Evolutionary conservation across 2,888 invertebrate genomes (phyloP), one percentile per base, ranked within the genome.

Genomic region (Drosophila atripex): DNA sequence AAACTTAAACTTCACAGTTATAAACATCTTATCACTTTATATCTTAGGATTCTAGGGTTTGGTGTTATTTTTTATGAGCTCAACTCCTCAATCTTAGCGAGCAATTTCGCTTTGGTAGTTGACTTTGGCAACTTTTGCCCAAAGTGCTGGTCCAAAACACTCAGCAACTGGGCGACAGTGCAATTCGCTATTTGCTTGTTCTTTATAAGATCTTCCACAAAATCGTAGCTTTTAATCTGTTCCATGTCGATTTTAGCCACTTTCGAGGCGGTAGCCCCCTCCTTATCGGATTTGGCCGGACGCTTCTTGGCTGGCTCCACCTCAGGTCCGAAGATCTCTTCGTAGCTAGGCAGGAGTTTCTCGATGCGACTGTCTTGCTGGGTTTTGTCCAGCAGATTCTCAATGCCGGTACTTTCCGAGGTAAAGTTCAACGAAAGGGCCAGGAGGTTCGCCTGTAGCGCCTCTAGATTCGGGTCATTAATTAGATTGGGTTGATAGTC

Each of bases 381-480:
- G 8, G 73, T 71, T 1, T 78, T 60, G 71, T 90, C 82, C 1
- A 90, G 90, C 71, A 90, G 76, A 41, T 88, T 80, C 18, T 83
- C 71, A 1, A 82, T 65, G 0, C 86, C 80, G 2, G 73, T 90
- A 88, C 92, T 92, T 47, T 93, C 93, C 18, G 91, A 92, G 74
- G 94, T 93, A 43, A 96, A 86, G 76, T 94, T 93, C 43, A 96
- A 91, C 1, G 95, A 95, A 75, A 95, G 92, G 0, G 94, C 94
- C 89, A 96, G 94, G 25, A 96, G 92, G 76, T 94, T 94, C 16
- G 93, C 91, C 89, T 94, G 95, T 75, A 94, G 92, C 30, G 78
- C 92, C 88, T 95, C 94, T 28, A 94, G 88, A 59, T 92, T 92
- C 0, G 96, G 96, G 90, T 96, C 95, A 85, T 94, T 94, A 91